Conservation (phyloP, 2,797 vertebrate species). For the Phoxinus dragarum region DNA sequence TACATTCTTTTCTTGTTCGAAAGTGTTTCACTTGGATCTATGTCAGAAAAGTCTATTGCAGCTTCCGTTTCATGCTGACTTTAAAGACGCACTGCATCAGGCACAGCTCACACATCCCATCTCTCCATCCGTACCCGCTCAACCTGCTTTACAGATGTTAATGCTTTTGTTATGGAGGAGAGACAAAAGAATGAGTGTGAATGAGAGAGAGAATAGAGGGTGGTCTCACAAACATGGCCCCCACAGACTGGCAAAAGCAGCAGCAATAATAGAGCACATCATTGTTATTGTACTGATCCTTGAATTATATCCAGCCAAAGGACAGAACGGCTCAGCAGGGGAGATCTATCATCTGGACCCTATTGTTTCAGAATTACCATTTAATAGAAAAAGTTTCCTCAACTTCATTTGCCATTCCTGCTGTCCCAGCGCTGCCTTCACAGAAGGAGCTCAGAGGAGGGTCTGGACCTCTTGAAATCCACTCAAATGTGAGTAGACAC, state of each 20-base stretch:
- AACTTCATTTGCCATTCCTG: neutral
- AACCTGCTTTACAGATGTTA: conserved; percentile 29
- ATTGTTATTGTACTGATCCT: conserved; percentile 50
- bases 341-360: conserved; percentile 45
- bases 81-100: neutral
- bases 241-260: conserved; percentile 16
- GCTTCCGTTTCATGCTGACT: neutral
- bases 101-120: neutral
- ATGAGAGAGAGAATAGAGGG: conserved; percentile 4
- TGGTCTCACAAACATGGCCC: neutral
- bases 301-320: conserved; percentile 35
- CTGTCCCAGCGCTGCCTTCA: neutral
- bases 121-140: conserved; percentile 10
- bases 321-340: conserved; percentile 13
- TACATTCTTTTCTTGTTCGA: neutral
- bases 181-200: neutral
- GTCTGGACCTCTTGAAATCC: neutral
- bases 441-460: conserved; percentile 6
- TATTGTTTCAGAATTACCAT: conserved; percentile 43
- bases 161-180: conserved; percentile 30
- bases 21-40: neutral
- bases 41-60: neutral
- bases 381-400: conserved; percentile 15
- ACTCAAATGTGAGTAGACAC: neutral
- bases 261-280: conserved; percentile 26